phyloP scores from a whole-genome alignment of 2,797 vertebrate genomes.

The Ciconia nigra region DNA sequence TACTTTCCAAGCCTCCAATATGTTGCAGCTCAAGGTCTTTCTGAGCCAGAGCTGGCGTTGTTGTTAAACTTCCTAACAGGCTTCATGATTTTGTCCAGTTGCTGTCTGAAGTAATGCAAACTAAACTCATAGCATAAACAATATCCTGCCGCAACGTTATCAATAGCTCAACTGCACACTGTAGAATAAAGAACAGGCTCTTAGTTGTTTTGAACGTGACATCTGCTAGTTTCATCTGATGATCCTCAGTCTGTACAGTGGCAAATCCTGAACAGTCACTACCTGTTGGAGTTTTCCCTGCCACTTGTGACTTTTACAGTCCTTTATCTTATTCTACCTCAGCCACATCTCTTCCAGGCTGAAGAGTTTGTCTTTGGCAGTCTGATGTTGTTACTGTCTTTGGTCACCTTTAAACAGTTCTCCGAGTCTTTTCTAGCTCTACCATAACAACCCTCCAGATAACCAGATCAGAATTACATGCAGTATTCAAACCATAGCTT shows the following conservation, averaged over 20 bases:
- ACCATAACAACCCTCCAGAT: not conserved
- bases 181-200: not conserved
- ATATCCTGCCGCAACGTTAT: not conserved
- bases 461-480: not conserved
- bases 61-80: not conserved
- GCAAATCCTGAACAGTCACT: not conserved
- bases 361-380: not conserved
- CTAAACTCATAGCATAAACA: not conserved
- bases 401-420: not conserved
- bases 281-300: not conserved
- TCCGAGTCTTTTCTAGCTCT: not conserved
- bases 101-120: not conserved
- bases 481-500: not conserved
- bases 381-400: not conserved
- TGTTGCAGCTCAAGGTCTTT: not conserved
- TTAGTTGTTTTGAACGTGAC: not conserved
- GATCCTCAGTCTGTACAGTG: not conserved
- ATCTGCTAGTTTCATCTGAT: not conserved
- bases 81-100: not conserved
- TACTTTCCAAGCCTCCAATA: not conserved
- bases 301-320: not conserved
- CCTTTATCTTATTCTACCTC: not conserved
- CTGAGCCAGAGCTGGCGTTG: not conserved
- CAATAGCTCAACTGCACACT: not conserved
- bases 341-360: not conserved